A percentile compares a stretch with the other conserved stretches of the same genome.
Evolutionary conservation across 2,888 invertebrate genomes (phyloP).

Genomic region (Listrodromus nycthemerus): DNA sequence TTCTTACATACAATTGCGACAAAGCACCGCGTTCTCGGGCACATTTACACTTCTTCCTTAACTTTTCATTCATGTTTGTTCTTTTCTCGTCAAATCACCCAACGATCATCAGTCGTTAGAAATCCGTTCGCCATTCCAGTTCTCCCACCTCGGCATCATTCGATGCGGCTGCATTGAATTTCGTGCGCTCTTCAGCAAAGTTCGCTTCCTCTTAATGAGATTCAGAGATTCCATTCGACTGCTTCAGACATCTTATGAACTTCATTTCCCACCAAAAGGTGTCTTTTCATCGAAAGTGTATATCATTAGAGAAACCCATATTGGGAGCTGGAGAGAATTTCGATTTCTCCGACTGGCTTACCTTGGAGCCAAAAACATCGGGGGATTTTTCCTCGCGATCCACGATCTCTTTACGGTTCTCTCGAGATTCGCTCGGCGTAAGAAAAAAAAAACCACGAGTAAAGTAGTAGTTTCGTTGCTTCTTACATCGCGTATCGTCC

Average conservation of each 20-base stretch:
- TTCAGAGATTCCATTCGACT: not conserved
- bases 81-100: not conserved
- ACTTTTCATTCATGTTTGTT: not conserved
- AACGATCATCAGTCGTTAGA: not conserved
- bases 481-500: slow-evolving; percentile 29
- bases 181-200: not conserved
- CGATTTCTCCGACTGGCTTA: slow-evolving; percentile 54
- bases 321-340: slow-evolving; percentile 14
- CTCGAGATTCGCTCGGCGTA: slow-evolving; percentile 32
- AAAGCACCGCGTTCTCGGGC: not conserved
- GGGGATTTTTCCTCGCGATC: slow-evolving; percentile 35
- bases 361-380: slow-evolving; percentile 25
- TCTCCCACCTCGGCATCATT: not conserved
- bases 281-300: slow-evolving; percentile 28
- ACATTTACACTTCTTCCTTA: too few relatives aligned
- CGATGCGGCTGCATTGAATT: not conserved
- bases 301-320: slow-evolving; percentile 8
- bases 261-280: not conserved
- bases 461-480: slow-evolving; percentile 26
- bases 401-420: slow-evolving; percentile 45
- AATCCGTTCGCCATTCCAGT: not conserved
- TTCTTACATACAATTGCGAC: not conserved
- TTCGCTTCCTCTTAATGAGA: slow-evolving; percentile 25
- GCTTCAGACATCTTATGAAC: not conserved
- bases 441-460: slow-evolving; percentile 3